These are phyloP conservation scores for Chaunax sp. DNA, from an alignment of 2,797 vertebrate genomes.

Conservation along the genomic window DNA sequence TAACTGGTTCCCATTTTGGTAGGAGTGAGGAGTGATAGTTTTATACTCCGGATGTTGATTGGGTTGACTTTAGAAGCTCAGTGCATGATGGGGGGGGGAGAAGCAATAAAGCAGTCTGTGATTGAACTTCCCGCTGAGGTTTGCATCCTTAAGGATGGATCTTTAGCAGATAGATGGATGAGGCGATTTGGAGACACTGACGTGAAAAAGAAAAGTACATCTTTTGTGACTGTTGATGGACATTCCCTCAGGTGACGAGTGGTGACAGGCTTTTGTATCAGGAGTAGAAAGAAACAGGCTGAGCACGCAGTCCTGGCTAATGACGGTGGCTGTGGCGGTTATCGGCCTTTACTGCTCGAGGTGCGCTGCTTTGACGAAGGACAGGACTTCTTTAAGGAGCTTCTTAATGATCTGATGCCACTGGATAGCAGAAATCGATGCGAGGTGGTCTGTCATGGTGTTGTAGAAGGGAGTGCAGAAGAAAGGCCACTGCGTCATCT, in stretches of 20 bases:
- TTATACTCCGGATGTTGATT: not conserved
- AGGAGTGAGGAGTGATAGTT: not conserved
- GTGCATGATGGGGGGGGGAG: not conserved
- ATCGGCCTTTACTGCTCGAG: slow-evolving; percentile 28
- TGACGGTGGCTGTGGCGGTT: slow-evolving; percentile 23
- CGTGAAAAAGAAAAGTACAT: slow-evolving; percentile 3
- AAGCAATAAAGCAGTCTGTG: not conserved
- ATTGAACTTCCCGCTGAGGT: not conserved
- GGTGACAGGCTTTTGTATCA: too few relatives aligned
- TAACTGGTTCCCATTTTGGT: not conserved
- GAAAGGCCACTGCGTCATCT: slow-evolving; percentile 22
- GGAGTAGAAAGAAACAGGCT: slow-evolving; percentile 20
- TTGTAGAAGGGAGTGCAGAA: slow-evolving; percentile 15
- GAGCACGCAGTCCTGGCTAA: slow-evolving; percentile 8
- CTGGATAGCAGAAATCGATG: slow-evolving; percentile 44
- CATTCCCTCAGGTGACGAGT: not conserved
- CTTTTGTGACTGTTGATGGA: not conserved
- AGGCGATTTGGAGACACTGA: not conserved
- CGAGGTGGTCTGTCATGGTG: slow-evolving; percentile 22
- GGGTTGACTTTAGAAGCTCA: not conserved
- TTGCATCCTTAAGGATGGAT: not conserved
- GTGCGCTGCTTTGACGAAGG: slow-evolving; percentile 11
- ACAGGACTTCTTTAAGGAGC: slow-evolving; percentile 38
- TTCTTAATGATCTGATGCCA: slow-evolving; percentile 35
- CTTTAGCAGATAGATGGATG: not conserved